phyloP scores from a whole-genome alignment of 23 tunicate genomes.

The Botrylloides violaceus region DNA sequence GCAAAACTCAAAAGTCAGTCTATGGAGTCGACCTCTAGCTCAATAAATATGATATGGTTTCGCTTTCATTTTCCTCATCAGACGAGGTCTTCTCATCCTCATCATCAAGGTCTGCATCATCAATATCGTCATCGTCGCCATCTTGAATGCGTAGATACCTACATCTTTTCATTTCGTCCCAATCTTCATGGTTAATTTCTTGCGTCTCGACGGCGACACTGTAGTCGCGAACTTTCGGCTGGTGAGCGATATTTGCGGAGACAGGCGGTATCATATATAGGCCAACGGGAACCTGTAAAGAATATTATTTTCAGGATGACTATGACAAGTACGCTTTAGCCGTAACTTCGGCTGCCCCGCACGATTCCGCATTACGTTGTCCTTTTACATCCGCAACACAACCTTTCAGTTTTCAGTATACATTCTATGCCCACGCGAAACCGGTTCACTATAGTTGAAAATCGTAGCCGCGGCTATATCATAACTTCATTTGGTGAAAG shows the following conservation, averaged over 20 bases:
- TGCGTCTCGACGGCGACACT: neutral
- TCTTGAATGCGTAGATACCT: slow-evolving; percentile 8
- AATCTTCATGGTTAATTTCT: neutral
- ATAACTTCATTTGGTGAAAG: too few species aligned
- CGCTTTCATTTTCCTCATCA: slow-evolving; percentile 6
- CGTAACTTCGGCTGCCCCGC: too few species aligned
- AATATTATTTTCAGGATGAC: neutral
- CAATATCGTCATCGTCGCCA: neutral
- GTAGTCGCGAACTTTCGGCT: slow-evolving; percentile 14
- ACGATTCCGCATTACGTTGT: too few species aligned
- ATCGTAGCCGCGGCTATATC: too few species aligned
- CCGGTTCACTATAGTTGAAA: too few species aligned
- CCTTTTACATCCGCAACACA: too few species aligned
- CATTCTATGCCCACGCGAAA: too few species aligned
- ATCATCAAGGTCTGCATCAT: neutral
- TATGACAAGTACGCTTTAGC: too few species aligned
- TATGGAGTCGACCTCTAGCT: too few species aligned
- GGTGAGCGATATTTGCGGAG: neutral
- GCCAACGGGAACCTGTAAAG: neutral
- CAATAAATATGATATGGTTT: too few species aligned
- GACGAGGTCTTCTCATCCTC: neutral
- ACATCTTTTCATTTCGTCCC: slow-evolving; percentile 24
- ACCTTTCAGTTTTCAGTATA: too few species aligned
- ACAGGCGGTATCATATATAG: slow-evolving; percentile 13
- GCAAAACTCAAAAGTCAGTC: too few species aligned